Base-by-base conservation (phyloP, 2,113 vertebrate species). In the Eupsittula cactorum region DNA sequence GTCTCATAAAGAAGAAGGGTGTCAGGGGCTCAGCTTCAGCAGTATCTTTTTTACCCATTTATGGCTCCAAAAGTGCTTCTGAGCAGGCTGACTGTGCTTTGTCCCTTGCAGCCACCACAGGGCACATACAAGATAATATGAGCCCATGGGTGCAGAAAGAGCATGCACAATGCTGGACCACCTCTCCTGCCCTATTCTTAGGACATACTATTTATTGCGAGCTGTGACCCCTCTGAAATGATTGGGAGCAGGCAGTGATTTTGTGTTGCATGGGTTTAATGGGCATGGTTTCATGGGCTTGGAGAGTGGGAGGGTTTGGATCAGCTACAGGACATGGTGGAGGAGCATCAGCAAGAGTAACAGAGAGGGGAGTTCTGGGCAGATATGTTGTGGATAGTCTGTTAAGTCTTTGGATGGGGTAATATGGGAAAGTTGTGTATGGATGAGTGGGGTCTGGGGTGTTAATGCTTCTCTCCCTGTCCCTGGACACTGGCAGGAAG, bases 401-500 rank as follows among this genome's bases (percentile, higher is more conserved):
- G 27, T 71, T 31, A 28, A 53, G 29, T 37, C 17, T 82, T 52
- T 84, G 65, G 37, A 46, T 59, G 78, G 65, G 86, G 4, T 44
- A 13, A 31, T 35, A 8, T 21, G 81, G 86, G 55, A 49, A 57
- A 82, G 52, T 16, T 67, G 8, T 86, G n/a, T 47, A 2, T 4
- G 24, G 35, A 42, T 70, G 33, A 68, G 53, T 70, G 75, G n/a
- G 29, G 17, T 89, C 29, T 88, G 80, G 65, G 74, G 52, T 81
- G 81, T 86, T 91, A 91, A 85, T 62, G 39, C 82, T 82, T 95
- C 60, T 85, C 62, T 69, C 89, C 90, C 88, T 90, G 75, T 89
- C 82, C 84, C 86, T 68, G 86, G 74, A 57, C 18, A 35, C 75
- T 0, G 57, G 42, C 95, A 99, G 99, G 98, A 99, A 97, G 68